Evolutionary conservation across 2,888 invertebrate genomes (phyloP), one percentile per base, ranked within the genome.

Genomic region (Cerceris ruficornis): DNA sequence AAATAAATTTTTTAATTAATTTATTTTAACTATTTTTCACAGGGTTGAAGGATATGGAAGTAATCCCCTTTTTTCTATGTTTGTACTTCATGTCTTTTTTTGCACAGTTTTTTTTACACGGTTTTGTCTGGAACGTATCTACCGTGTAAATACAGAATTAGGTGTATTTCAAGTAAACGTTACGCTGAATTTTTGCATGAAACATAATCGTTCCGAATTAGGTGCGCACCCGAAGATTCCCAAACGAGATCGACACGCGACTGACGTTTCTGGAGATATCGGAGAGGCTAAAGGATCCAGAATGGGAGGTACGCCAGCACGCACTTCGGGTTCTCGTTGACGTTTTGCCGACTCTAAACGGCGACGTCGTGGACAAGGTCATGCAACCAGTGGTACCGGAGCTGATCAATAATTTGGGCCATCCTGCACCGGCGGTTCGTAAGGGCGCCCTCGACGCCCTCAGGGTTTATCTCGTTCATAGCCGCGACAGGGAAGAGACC

Each of bases 231-330:
- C 95, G 95, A 73, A 94, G 95, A 68, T 93, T 97, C 69, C 97
- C 97, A 54, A 94, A 94, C 28, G 94, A 95, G 80, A 93, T 95
- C 64, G 95, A 96, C 88, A 94, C 95, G 1, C 93, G 93, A 75
- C 93, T 94, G 69, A 95, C 96, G 87, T 96, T 96, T 90, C 92
- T 94, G 68, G 96, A 96, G 86, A 95, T 97, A 88, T 93, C 95
- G 58, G 95, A 96, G 83, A 94, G 97, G 64, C 93, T 97, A 59
- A 94, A 95, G 52, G 96, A 96, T 90, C 96, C 96, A 0, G 97
- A 97, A 91, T 96, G 96, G 95, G 96, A 97, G 92, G 97, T 97
- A 49, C 94, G 97, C 9, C 95, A 97, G 82, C 96, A 97, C 91
- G 97, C 97, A 41, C 93, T 97, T 7, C 93, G 97, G 66, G 96